Conservation (phyloP, 2,888 invertebrate genomes). For the Eupithecia pulchellata region DNA sequence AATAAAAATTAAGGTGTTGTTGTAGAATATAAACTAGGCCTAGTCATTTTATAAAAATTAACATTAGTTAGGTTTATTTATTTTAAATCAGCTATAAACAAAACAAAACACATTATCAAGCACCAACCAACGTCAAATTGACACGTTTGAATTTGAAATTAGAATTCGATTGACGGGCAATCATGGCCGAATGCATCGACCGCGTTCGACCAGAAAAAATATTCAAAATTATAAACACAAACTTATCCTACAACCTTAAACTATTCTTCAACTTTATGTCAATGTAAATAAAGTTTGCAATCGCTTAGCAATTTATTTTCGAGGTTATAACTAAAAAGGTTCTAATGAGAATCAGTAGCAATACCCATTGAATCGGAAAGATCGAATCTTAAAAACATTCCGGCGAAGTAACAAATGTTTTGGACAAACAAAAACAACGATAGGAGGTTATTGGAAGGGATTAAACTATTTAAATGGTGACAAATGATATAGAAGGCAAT, state of each 20-base stretch:
- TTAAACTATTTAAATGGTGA: slow-evolving; percentile 26
- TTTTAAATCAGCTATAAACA: background rate
- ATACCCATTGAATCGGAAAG: slow-evolving; percentile 73
- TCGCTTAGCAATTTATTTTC: slow-evolving; percentile 16
- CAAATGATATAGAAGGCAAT: slow-evolving; percentile 15
- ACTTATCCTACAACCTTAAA: slow-evolving; percentile 11
- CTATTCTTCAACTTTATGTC: background rate
- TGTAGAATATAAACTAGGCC: too few relatives aligned
- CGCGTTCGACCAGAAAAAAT: slow-evolving; percentile 72
- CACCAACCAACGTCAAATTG: slow-evolving; percentile 60
- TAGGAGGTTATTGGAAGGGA: slow-evolving; percentile 14
- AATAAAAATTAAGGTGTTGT: too few relatives aligned
- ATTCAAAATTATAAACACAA: slow-evolving; percentile 53
- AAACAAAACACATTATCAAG: slow-evolving; percentile 26
- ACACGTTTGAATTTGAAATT: slow-evolving; percentile 65
- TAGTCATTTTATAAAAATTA: too few relatives aligned
- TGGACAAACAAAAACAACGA: slow-evolving; percentile 39
- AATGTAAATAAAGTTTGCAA: slow-evolving; percentile 24
- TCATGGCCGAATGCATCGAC: slow-evolving; percentile 58
- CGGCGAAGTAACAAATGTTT: slow-evolving; percentile 60
- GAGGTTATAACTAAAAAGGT: slow-evolving; percentile 17
- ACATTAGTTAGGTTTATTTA: too few relatives aligned
- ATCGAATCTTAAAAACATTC: slow-evolving; percentile 74
- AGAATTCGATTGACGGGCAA: slow-evolving; percentile 69
- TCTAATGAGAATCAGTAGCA: slow-evolving; percentile 63